phyloP scores from a whole-genome alignment of 2,113 vertebrate genomes.

The Melanerpes aurifrons region DNA sequence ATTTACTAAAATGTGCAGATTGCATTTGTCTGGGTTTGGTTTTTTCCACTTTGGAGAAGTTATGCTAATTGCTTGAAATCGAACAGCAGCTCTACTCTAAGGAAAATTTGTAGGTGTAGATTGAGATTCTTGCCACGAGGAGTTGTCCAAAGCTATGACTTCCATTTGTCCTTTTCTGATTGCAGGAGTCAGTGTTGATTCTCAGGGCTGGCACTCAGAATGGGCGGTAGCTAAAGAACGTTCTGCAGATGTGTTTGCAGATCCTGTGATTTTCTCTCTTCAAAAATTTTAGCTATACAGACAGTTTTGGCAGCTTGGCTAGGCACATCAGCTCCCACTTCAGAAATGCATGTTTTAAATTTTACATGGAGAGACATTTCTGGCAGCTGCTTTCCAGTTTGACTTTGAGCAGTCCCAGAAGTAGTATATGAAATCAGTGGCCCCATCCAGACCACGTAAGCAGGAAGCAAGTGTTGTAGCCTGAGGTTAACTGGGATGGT shows the following conservation, averaged over 20 bases:
- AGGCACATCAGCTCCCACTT: constrained; percentile 41
- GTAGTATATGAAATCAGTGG: not conserved
- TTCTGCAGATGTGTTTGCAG: constrained; percentile 46
- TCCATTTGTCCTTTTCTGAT: not conserved
- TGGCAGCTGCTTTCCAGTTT: constrained; percentile 27
- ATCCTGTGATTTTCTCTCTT: constrained; percentile 48
- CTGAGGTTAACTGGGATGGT: not conserved
- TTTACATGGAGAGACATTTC: not conserved
- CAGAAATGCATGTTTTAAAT: constrained; percentile 20
- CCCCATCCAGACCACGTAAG: not conserved
- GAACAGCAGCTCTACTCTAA: not conserved
- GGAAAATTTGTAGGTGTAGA: not conserved
- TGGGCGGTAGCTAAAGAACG: not conserved
- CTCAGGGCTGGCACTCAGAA: not conserved
- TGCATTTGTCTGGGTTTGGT: not conserved
- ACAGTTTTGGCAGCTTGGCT: constrained; percentile 27
- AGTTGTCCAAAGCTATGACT: not conserved
- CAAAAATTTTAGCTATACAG: constrained; percentile 38
- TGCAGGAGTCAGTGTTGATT: not conserved
- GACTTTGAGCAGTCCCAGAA: constrained; percentile 32
- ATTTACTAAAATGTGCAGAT: not conserved
- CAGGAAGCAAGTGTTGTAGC: not conserved
- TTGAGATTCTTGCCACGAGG: not conserved
- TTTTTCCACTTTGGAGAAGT: not conserved
- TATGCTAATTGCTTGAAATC: not conserved